Conservation (phyloP, 2,888 invertebrate species). For the Agrilus cyanescens region DNA sequence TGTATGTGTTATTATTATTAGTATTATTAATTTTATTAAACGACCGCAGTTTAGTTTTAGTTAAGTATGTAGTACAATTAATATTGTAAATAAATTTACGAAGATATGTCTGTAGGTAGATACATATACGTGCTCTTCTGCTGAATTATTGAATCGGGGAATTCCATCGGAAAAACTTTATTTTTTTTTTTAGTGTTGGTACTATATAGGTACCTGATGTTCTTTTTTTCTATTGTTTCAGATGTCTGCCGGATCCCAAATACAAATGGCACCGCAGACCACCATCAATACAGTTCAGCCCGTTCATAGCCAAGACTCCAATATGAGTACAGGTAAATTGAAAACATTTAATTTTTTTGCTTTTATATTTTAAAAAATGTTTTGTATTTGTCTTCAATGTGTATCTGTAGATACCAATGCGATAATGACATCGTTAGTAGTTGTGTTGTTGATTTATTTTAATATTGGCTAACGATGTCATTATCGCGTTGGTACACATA, state of each 20-base stretch:
- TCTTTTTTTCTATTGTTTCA: conserved; percentile 43
- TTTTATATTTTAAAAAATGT: background rate
- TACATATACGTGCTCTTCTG: too few relatives aligned
- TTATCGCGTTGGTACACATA: too few relatives aligned
- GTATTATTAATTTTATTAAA: background rate
- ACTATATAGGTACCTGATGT: background rate
- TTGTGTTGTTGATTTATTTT: too few relatives aligned
- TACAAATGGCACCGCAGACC: conserved; percentile 95
- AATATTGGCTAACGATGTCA: too few relatives aligned
- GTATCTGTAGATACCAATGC: too few relatives aligned
- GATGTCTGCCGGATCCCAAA: conserved; percentile 95
- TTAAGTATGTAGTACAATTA: too few relatives aligned
- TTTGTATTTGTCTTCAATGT: background rate
- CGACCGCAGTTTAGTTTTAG: too few relatives aligned
- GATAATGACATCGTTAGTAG: background rate
- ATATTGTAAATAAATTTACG: too few relatives aligned
- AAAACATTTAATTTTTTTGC: background rate
- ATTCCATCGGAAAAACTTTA: too few relatives aligned
- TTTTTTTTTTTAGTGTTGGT: too few relatives aligned
- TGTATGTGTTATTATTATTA: background rate
- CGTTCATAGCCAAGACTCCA: conserved; percentile 91
- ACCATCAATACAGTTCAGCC: conserved; percentile 73
- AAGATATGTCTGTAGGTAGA: too few relatives aligned
- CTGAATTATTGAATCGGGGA: too few relatives aligned
- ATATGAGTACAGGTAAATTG: conserved; percentile 85